phyloP scores from a whole-genome alignment of 2,888 invertebrate species.

The Idaea dimidiata region DNA sequence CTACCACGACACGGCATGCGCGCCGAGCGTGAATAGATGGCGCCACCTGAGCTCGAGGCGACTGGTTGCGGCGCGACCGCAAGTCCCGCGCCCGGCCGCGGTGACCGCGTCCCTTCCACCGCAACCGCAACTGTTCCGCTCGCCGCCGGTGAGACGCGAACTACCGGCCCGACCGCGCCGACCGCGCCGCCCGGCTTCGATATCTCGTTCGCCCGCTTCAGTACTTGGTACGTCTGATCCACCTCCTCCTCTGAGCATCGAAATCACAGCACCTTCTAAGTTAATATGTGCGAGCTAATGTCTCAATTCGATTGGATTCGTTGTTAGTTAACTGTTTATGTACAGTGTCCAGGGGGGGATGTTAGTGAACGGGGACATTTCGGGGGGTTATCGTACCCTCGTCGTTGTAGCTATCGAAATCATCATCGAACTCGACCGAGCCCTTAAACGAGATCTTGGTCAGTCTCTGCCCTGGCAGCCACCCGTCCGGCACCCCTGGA shows the following conservation, averaged over 20 bases:
- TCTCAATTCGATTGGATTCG: slow-evolving; percentile 13
- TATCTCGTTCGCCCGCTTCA: slow-evolving; percentile 96
- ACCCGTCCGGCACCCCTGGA: slow-evolving; percentile 75
- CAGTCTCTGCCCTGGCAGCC: slow-evolving; percentile 79
- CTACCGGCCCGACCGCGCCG: slow-evolving; percentile 75
- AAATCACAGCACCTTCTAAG: slow-evolving; percentile 48
- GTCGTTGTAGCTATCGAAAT: slow-evolving; percentile 74
- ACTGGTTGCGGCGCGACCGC: slow-evolving; percentile 84
- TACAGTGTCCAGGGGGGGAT: slow-evolving; percentile 53
- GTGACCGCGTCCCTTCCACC: slow-evolving; percentile 71
- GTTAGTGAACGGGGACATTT: slow-evolving; percentile 64
- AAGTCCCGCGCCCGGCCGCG: slow-evolving; percentile 76
- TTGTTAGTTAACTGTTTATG: slow-evolving; percentile 48
- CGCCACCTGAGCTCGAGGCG: slow-evolving; percentile 86
- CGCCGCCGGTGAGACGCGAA: slow-evolving; percentile 68
- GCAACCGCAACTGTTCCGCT: slow-evolving; percentile 58
- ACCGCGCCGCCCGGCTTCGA: slow-evolving; percentile 82
- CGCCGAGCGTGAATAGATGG: slow-evolving; percentile 58
- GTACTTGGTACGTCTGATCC: slow-evolving; percentile 96
- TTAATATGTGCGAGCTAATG: slow-evolving; percentile 33
- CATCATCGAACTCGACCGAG: slow-evolving; percentile 75
- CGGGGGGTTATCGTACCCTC: slow-evolving; percentile 70
- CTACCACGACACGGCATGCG: slow-evolving; percentile 68
- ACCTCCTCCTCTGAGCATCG: slow-evolving; percentile 85
- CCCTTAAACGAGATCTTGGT: slow-evolving; percentile 77